Evolutionary conservation across 2,797 vertebrate species (phyloP).

Genomic region (Gobionotothen gibberifrons): DNA sequence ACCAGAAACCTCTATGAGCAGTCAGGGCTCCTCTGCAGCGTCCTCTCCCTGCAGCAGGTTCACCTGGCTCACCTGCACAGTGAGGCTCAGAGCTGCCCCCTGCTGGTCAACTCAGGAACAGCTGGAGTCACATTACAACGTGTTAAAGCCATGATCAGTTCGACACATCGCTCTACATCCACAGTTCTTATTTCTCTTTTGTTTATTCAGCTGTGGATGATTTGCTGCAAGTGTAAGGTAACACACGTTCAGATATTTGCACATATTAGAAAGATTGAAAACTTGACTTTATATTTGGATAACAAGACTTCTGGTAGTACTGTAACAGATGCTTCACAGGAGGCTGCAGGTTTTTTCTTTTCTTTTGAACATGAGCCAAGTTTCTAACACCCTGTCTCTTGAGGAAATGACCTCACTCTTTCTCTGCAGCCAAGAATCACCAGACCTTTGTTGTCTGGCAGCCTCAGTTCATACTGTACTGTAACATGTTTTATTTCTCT

Average conservation of each 20-base stretch:
- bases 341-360: slow-evolving; percentile 25
- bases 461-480: not conserved
- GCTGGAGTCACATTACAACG: slow-evolving; percentile 33
- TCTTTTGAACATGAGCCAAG: slow-evolving; percentile 45
- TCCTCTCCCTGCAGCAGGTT: not conserved
- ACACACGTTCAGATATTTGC: not conserved
- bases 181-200: not conserved
- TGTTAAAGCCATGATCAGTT: not conserved
- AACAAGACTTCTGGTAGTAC: not conserved
- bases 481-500: not conserved
- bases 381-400: slow-evolving; percentile 38
- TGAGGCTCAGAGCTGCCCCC: slow-evolving; percentile 82
- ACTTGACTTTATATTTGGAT: not conserved
- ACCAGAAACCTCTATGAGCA: not conserved
- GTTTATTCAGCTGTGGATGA: not conserved
- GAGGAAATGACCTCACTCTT: slow-evolving; percentile 57
- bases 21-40: not conserved
- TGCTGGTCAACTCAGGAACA: slow-evolving; percentile 76
- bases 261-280: not conserved
- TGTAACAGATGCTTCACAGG: slow-evolving; percentile 1
- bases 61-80: slow-evolving; percentile 60
- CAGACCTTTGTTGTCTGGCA: slow-evolving; percentile 39
- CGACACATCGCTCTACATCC: not conserved
- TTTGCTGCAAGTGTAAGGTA: not conserved
- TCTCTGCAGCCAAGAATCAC: not conserved